Conservation (phyloP, 2,113 vertebrate genomes). For the Entelurus aequoreus region DNA sequence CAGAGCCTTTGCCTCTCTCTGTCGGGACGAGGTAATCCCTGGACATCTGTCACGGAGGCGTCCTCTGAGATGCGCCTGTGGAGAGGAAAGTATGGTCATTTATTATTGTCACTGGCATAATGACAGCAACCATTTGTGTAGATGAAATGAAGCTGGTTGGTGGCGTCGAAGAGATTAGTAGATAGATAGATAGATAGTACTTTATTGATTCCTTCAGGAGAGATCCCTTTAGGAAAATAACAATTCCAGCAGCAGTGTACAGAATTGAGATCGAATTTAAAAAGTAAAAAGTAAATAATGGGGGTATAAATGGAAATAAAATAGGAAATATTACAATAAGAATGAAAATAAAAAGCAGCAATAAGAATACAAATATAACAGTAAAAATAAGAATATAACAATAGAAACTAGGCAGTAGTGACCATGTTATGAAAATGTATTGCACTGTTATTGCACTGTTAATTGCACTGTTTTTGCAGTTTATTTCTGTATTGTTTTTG, state of each 20-base stretch:
- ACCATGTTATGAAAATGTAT: background rate
- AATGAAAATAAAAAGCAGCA: too few relatives aligned
- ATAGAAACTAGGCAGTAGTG: too few relatives aligned
- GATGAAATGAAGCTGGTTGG: conserved; percentile 13
- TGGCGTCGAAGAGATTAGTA: too few relatives aligned
- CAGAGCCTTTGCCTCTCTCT: conserved; percentile 17
- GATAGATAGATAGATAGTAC: background rate
- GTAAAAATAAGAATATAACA: too few relatives aligned
- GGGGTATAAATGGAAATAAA: background rate
- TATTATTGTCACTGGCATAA: conserved; percentile 43
- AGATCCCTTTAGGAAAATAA: too few relatives aligned
- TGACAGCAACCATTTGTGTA: conserved; percentile 14
- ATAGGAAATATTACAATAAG: too few relatives aligned
- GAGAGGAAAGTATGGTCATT: conserved; percentile 48
- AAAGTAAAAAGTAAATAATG: too few relatives aligned
- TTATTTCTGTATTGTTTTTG: too few relatives aligned
- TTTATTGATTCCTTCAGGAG: too few relatives aligned
- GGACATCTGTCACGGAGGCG: conserved; percentile 53
- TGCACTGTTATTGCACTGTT: background rate
- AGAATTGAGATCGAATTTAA: too few relatives aligned
- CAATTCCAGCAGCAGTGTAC: too few relatives aligned
- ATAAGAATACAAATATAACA: too few relatives aligned
- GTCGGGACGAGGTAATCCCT: conserved; percentile 53
- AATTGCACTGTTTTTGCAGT: background rate
- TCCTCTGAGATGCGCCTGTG: conserved; percentile 42